Conservation (phyloP, 2,888 invertebrate species). For the Lamproptera curius region DNA sequence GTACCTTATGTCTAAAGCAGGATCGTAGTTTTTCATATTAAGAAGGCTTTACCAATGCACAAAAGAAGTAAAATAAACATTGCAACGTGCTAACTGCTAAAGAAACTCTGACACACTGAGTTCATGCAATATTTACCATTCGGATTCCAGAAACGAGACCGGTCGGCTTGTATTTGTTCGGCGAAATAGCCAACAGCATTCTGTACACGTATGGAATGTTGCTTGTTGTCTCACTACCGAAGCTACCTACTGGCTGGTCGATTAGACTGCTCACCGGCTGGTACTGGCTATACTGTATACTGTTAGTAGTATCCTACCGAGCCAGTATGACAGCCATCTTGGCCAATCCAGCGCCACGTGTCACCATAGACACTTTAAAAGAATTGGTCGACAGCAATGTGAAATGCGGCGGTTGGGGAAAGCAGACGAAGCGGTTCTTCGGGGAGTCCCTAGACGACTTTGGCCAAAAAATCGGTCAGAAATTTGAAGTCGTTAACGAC, state of each 20-base stretch:
- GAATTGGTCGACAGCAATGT: conserved; percentile 83
- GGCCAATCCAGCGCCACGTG: conserved; percentile 86
- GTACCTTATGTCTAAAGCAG: too few relatives aligned
- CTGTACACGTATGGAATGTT: conserved; percentile 90
- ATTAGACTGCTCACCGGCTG: conserved; percentile 89
- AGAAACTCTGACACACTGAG: background rate
- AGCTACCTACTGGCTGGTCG: conserved; percentile 88
- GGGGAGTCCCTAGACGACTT: conserved; percentile 81
- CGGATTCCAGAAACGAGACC: conserved; percentile 58
- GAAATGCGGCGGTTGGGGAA: conserved; percentile 84
- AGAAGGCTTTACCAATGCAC: too few relatives aligned
- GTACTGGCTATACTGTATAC: conserved; percentile 91
- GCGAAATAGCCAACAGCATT: conserved; percentile 84
- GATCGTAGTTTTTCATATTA: too few relatives aligned
- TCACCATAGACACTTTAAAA: conserved; percentile 87
- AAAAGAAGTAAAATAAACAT: conserved; percentile 1
- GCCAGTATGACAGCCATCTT: conserved; percentile 92
- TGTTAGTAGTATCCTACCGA: conserved; percentile 87
- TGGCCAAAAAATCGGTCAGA: conserved; percentile 81
- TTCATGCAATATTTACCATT: conserved; percentile 25
- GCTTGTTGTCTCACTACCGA: conserved; percentile 86
- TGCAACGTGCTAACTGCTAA: background rate
- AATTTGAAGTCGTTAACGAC: conserved; percentile 80
- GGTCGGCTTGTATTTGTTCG: conserved; percentile 83
- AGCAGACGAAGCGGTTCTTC: conserved; percentile 84